Evolutionary conservation across 2,113 vertebrate species (phyloP).

Genomic region (Calidris pugnax): DNA sequence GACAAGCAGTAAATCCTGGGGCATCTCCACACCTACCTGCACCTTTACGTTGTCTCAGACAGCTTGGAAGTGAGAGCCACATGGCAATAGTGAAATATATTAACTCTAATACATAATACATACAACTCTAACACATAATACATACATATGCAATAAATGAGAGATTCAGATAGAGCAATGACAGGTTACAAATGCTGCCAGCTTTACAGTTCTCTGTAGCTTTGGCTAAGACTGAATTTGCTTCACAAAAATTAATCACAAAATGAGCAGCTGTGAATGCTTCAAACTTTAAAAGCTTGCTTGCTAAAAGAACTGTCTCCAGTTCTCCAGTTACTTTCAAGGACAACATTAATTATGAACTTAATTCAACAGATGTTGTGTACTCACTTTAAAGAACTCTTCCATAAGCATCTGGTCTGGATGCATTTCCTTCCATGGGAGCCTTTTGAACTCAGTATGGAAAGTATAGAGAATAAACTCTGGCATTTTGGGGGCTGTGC

Average conservation of each 20-base stretch:
- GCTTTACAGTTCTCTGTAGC: not conserved
- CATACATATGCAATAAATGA: not conserved
- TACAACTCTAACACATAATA: not conserved
- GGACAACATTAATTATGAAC: not conserved
- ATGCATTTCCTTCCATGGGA: slow-evolving; percentile 89
- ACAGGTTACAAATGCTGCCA: not conserved
- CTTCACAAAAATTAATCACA: not conserved
- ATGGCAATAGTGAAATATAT: not conserved
- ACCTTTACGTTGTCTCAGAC: not conserved
- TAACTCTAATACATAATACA: not conserved
- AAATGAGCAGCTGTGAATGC: not conserved
- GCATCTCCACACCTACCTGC: not conserved
- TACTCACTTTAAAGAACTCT: slow-evolving; percentile 91
- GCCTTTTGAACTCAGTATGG: slow-evolving; percentile 83
- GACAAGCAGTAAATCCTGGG: not conserved
- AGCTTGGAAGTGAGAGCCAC: not conserved
- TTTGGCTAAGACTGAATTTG: not conserved
- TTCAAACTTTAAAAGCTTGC: not conserved
- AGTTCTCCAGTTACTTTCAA: not conserved
- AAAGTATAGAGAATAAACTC: slow-evolving; percentile 93
- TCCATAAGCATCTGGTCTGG: slow-evolving; percentile 93
- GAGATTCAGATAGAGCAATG: not conserved
- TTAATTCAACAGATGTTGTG: not conserved
- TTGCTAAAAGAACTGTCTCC: not conserved
- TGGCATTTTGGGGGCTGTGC: slow-evolving; percentile 88